Conservation (phyloP, 2,797 vertebrate genomes). For the Oryzias dopingdopingensis region DNA sequence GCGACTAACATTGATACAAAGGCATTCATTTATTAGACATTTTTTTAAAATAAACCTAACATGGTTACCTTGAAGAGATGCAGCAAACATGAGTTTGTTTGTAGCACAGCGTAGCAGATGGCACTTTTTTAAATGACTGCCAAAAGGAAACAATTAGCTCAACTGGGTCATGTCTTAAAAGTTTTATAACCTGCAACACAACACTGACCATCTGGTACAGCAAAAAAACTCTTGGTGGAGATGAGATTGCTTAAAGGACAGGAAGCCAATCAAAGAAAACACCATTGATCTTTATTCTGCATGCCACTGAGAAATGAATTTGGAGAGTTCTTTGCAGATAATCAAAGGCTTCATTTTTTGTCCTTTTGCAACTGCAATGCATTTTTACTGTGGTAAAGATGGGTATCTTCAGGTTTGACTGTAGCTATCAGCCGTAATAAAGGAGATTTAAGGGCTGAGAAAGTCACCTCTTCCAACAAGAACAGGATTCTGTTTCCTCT, state of each 20-base stretch:
- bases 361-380: conserved; percentile 31
- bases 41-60: conserved; percentile 14
- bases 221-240: conserved; percentile 28
- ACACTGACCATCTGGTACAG: conserved; percentile 45
- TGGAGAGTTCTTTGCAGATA: conserved; percentile 35
- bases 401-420: conserved; percentile 33
- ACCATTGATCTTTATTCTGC: conserved; percentile 49
- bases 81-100: conserved; percentile 19
- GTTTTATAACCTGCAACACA: conserved; percentile 49
- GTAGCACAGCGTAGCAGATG: conserved; percentile 31
- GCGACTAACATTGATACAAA: conserved; percentile 19
- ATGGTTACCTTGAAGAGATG: conserved; percentile 6
- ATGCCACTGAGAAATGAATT: conserved; percentile 54
- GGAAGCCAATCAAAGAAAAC: conserved; percentile 16
- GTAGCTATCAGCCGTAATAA: conserved; percentile 44
- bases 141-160: conserved; percentile 38
- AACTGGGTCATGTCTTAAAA: conserved; percentile 38
- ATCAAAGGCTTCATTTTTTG: conserved; percentile 46
- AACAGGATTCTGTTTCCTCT: conserved; percentile 35
- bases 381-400: conserved; percentile 49
- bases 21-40: conserved; percentile 22
- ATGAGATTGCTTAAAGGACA: conserved; percentile 7
- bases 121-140: conserved; percentile 20
- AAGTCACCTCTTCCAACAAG: conserved; percentile 19
- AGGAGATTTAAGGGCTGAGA: conserved; percentile 30